Evolutionary conservation across 2,797 vertebrate species (phyloP).

Genomic region (Thaleichthys pacificus): DNA sequence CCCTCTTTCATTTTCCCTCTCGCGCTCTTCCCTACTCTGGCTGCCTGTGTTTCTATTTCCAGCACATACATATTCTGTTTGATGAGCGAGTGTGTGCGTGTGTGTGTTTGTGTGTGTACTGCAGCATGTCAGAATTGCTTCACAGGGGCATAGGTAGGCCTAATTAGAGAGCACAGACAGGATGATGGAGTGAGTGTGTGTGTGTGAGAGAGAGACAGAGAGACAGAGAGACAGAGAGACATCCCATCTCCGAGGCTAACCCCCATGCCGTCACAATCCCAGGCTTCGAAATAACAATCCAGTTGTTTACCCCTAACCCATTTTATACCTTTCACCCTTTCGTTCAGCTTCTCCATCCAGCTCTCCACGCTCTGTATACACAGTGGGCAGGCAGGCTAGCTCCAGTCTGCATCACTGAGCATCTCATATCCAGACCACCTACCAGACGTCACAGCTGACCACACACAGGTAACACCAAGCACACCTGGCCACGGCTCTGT

Average conservation of each 20-base stretch:
- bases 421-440: conserved; percentile 41
- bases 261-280: conserved; percentile 10
- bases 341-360: background rate
- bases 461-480: conserved; percentile 58
- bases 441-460: conserved; percentile 4
- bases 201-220: conserved; percentile 16
- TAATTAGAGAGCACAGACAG: conserved; percentile 28
- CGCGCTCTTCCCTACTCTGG: background rate
- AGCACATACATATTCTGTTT: conserved; percentile 47
- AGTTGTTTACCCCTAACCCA: conserved; percentile 16
- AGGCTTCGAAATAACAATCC: conserved; percentile 27
- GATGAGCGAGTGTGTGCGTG: conserved; percentile 23
- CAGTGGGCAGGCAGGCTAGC: background rate
- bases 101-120: background rate
- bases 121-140: conserved; percentile 33
- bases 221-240: conserved; percentile 25
- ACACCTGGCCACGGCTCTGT: conserved; percentile 41
- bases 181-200: conserved; percentile 22
- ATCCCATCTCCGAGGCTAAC: background rate
- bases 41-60: conserved; percentile 53
- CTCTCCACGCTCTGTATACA: background rate
- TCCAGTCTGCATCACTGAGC: background rate
- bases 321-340: background rate
- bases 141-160: conserved; percentile 25
- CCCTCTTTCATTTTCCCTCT: conserved; percentile 15